Conservation (phyloP, 1,140 invertebrate species). For the Drosophila triauraria region DNA sequence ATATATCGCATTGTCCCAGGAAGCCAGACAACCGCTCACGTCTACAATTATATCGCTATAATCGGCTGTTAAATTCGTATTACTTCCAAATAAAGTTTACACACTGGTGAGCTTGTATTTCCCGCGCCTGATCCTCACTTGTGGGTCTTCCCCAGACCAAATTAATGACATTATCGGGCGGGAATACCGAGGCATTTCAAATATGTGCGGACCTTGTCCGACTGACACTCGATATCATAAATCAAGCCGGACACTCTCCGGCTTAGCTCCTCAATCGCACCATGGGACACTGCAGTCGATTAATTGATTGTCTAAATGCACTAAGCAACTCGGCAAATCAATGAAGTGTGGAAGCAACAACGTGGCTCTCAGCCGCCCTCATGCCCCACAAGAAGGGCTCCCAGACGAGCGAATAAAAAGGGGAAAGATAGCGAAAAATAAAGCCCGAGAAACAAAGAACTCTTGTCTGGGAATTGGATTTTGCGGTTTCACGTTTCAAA, state of each 20-base stretch:
- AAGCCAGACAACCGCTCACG: conserved; percentile 33
- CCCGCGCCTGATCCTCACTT: conserved; percentile 26
- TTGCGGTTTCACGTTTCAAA: conserved; percentile 82
- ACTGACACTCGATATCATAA: conserved; percentile 72
- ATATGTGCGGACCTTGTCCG: conserved; percentile 53
- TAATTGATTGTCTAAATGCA: conserved; percentile 84
- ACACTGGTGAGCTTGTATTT: conserved; percentile 26
- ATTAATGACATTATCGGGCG: conserved; percentile 34
- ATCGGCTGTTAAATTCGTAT: conserved; percentile 59
- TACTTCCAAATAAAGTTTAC: conserved; percentile 37
- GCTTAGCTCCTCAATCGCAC: conserved; percentile 40
- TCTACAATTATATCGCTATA: conserved; percentile 47
- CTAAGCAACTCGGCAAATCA: conserved; percentile 80
- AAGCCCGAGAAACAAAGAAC: conserved; percentile 42
- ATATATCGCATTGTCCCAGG: not conserved
- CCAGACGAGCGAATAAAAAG: conserved; percentile 32
- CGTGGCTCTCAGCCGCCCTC: conserved; percentile 36
- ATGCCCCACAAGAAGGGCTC: not conserved
- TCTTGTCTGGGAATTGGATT: conserved; percentile 82
- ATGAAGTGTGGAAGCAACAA: conserved; percentile 76
- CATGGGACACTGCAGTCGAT: conserved; percentile 70
- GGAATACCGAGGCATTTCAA: conserved; percentile 41
- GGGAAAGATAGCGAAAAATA: conserved; percentile 34
- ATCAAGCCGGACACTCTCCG: conserved; percentile 68
- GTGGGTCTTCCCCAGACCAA: conserved; percentile 56